phyloP scores from a whole-genome alignment of 2,113 vertebrate species.

The Pontoporia blainvillei region DNA sequence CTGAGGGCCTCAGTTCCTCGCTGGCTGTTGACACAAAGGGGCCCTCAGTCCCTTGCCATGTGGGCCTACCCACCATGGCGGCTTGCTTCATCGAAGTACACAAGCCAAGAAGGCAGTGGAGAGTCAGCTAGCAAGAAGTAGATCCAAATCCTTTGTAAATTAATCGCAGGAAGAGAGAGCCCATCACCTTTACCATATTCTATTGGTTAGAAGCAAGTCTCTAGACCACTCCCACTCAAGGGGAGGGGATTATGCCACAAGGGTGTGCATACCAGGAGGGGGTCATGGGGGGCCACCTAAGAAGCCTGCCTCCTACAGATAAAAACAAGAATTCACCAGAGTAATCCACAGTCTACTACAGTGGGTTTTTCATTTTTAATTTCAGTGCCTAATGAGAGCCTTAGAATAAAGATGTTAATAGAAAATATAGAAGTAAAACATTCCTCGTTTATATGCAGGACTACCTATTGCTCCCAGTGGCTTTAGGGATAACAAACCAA shows the following conservation, averaged over 20 bases:
- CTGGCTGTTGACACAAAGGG: neutral
- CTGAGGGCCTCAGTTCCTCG: neutral
- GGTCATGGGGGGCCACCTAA: neutral
- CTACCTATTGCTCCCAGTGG: neutral
- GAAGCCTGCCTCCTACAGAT: neutral
- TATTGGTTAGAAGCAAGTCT: neutral
- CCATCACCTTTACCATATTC: neutral
- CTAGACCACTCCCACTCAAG: neutral
- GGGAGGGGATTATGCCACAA: neutral
- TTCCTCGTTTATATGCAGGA: neutral
- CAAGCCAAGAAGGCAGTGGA: neutral
- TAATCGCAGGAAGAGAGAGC: neutral
- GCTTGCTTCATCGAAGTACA: neutral
- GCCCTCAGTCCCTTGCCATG: neutral
- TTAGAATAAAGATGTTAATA: neutral
- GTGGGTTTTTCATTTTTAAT: neutral
- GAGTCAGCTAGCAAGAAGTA: neutral
- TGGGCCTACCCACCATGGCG: neutral
- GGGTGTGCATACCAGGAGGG: neutral
- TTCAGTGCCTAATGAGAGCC: neutral
- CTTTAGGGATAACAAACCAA: neutral
- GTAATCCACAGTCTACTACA: neutral
- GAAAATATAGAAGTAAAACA: slow-evolving; percentile 14
- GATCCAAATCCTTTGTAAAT: neutral
- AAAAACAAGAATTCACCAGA: neutral